Evolutionary conservation across 2,113 vertebrate species (phyloP), one percentile per base, ranked within the genome.

Genomic region (Amphilophus citrinellus): DNA sequence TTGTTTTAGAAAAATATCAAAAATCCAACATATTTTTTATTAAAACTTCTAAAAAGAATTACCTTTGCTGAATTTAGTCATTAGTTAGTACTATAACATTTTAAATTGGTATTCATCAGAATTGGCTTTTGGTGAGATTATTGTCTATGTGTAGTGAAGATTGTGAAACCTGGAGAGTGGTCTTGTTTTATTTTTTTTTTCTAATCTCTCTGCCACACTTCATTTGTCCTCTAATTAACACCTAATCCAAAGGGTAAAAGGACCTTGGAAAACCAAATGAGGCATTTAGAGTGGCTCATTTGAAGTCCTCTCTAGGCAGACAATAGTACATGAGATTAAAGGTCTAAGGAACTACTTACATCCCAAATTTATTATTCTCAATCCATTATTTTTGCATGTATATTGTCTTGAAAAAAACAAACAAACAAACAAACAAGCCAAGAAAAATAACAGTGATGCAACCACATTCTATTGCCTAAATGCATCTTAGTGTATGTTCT

Each of bases 161-260:
- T n/a, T n/a, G 47, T 73, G 53, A 73, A 56, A 73, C 47, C 63
- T 80, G 35, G 53, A 71, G 79, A 58, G 32, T 39, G 27, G 53
- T 42, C 62, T 30, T 30, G 30, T 3, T 30, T 30, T 30, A 3
- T 6, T 37, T 8, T 37, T 10, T 10, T 58, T 61, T 44, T 60
- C 79, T 84, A 88, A 84, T 88, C 86, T 88, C 32, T 81, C 24
- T 61, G 79, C 76, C 79, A 79, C 73, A 82, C 83, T 85, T 78
- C 47, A 82, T 85, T 85, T 88, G 60, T 13, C 37, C 83, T 85
- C 37, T 85, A 84, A 88, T 88, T 85, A 88, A 82, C 59, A 37
- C 39, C 62, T 78, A 82, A 85, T 82, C 79, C 65, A 78, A 81
- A 82, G 59, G 65, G 37, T 63, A 62, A 85, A 82, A 85, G 60